Evolutionary conservation across 1,140 invertebrate species (phyloP).

Genomic region (Coptotermes formosanus): DNA sequence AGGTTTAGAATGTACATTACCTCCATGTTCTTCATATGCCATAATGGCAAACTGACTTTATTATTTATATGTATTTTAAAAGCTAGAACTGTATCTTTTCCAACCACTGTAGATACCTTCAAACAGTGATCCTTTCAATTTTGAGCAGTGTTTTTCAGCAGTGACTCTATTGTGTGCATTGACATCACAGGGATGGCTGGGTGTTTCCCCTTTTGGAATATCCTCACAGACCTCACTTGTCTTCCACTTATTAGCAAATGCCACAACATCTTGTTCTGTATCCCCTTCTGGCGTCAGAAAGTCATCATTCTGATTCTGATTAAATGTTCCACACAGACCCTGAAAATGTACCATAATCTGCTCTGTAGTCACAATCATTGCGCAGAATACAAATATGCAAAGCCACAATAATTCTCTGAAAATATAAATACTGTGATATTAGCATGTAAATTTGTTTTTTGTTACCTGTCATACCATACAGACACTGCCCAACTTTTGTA

Average conservation of each 20-base stretch:
- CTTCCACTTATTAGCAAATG: conserved; percentile 89
- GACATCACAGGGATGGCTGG: conserved; percentile 64
- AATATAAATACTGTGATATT: too few species aligned
- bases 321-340: conserved; percentile 88
- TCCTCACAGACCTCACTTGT: conserved; percentile 68
- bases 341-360: conserved; percentile 38
- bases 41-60: too few species aligned
- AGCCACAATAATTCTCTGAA: too few species aligned
- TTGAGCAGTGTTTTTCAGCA: conserved; percentile 68
- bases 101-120: conserved; percentile 49
- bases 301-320: conserved; percentile 82
- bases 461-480: too few species aligned
- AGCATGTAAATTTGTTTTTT: too few species aligned
- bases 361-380: too few species aligned
- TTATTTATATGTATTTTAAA: too few species aligned
- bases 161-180: conserved; percentile 66
- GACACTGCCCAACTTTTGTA: too few species aligned
- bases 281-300: conserved; percentile 84
- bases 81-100: not conserved
- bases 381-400: too few species aligned
- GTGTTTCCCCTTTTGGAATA: conserved; percentile 51
- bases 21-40: too few species aligned
- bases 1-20: too few species aligned
- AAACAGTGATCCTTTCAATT: conserved; percentile 68
- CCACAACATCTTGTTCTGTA: conserved; percentile 67